Evolutionary conservation across 2,113 vertebrate species (phyloP).

Genomic region (Poeciliopsis turrubarensis): DNA sequence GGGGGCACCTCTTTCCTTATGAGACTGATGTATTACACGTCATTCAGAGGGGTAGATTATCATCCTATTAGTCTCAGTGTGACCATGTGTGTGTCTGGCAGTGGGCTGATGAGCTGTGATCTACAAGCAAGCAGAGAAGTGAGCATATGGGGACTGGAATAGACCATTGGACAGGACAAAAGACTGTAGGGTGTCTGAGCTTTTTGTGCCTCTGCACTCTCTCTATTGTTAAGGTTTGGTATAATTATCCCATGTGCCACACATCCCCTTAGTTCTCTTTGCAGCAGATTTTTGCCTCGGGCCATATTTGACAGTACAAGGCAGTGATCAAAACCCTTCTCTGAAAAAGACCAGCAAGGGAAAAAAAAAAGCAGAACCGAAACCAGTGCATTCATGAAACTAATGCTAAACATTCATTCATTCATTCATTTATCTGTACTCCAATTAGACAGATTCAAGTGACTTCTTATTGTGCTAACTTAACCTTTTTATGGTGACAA

Average conservation of each 20-base stretch:
- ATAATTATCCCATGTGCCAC: conserved; percentile 47
- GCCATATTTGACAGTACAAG: conserved; percentile 21
- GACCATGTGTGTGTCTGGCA: conserved; percentile 44
- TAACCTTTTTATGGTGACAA: too few relatives aligned
- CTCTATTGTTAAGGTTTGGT: conserved; percentile 64
- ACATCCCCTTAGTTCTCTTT: conserved; percentile 46
- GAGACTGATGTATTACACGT: conserved; percentile 65
- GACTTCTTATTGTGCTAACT: not conserved
- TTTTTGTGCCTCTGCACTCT: conserved; percentile 36
- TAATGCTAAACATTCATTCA: not conserved
- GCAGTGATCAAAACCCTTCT: conserved; percentile 36
- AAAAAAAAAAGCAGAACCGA: not conserved
- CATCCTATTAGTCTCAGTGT: conserved; percentile 28
- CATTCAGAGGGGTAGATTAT: conserved; percentile 65
- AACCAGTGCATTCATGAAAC: not conserved
- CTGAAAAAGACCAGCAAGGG: not conserved
- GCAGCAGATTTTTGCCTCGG: conserved; percentile 19
- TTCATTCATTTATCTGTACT: not conserved
- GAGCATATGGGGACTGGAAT: conserved; percentile 76
- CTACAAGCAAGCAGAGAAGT: conserved; percentile 69
- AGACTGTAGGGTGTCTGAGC: conserved; percentile 53
- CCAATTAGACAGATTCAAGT: not conserved
- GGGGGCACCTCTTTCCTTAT: conserved; percentile 34
- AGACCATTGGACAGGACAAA: conserved; percentile 68
- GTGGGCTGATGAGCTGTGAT: conserved; percentile 63